Evolutionary conservation across 2,888 invertebrate genomes (phyloP).

Genomic region (Drymonia ruficornis): DNA sequence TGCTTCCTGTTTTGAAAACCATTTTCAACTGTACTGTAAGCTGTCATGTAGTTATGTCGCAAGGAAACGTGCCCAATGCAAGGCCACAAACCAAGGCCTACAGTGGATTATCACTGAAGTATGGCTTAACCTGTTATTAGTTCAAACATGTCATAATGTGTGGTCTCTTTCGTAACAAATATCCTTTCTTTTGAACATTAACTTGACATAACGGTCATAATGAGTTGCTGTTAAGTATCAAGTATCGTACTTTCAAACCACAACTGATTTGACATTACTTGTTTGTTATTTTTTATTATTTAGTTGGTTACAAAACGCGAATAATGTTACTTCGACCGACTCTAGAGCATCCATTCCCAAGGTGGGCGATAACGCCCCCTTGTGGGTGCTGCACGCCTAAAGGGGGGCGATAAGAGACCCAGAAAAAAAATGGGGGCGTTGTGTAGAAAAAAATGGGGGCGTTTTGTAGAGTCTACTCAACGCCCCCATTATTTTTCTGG

Average conservation of each 20-base stretch:
- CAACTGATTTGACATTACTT: neutral
- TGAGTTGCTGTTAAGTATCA: neutral
- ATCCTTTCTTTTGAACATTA: slow-evolving; percentile 5
- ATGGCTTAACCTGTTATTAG: neutral
- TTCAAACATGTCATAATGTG: slow-evolving; percentile 1
- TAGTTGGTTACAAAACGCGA: neutral
- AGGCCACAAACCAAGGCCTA: too few species aligned
- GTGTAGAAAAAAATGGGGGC: too few species aligned
- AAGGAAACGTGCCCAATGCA: neutral
- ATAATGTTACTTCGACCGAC: too few species aligned
- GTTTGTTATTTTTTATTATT: neutral
- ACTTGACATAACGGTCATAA: slow-evolving; percentile 1
- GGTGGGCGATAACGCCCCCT: too few species aligned
- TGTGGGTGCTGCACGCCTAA: too few species aligned
- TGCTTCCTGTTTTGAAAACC: too few species aligned
- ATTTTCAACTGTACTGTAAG: too few species aligned
- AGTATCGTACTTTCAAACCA: slow-evolving; percentile 3
- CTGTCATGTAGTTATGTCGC: neutral
- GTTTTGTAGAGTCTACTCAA: too few species aligned
- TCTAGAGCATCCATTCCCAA: too few species aligned
- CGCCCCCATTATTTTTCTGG: too few species aligned
- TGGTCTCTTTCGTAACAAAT: slow-evolving; percentile 4
- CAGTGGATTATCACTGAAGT: neutral
- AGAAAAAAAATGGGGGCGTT: too few species aligned
- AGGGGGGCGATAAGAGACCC: too few species aligned